Percentiles rank a stretch among this genome's conserved stretches.
These are phyloP conservation scores for Aurelia coerulea DNA, from an alignment of 30 jellyfish, hydroid and myxozoan genomes.

Conservation along the genomic window DNA sequence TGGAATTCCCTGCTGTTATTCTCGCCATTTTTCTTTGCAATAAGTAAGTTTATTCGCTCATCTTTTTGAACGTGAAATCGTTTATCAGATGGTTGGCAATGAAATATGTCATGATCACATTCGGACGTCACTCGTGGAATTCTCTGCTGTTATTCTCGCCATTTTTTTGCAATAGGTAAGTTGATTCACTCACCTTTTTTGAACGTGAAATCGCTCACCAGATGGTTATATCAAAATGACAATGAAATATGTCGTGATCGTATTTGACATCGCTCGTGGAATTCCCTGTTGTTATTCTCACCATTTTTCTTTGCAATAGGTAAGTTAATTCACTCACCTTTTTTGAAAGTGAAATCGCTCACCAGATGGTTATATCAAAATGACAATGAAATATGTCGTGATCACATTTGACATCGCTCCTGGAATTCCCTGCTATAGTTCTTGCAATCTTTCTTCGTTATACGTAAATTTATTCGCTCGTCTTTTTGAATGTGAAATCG, in stretches of 20 bases:
- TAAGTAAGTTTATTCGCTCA: constrained; percentile 26
- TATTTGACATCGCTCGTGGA: not conserved
- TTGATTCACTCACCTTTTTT: not conserved
- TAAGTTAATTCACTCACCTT: not conserved
- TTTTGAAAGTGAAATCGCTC: not conserved
- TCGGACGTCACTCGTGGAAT: constrained; percentile 9
- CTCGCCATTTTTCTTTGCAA: constrained; percentile 37
- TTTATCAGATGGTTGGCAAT: too few relatives aligned
- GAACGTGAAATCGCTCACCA: not conserved
- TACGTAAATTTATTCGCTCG: not conserved
- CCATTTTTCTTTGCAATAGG: constrained; percentile 50
- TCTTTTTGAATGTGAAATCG: not conserved
- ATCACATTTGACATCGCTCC: not conserved
- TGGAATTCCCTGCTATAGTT: constrained; percentile 57
- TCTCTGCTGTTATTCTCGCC: constrained; percentile 66
- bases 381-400: too few relatives aligned
- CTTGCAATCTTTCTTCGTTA: constrained; percentile 53
- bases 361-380: not conserved
- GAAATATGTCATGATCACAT: too few relatives aligned
- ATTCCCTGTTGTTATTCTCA: constrained; percentile 65
- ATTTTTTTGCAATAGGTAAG: constrained; percentile 46
- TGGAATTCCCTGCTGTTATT: constrained; percentile 59
- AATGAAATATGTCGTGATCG: too few relatives aligned
- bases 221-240: not conserved
- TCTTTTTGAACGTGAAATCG: too few relatives aligned